Evolutionary conservation across 2,888 invertebrate genomes (phyloP), one percentile per base, ranked within the genome.

Genomic region (Mesorhabditis spiculigera): DNA sequence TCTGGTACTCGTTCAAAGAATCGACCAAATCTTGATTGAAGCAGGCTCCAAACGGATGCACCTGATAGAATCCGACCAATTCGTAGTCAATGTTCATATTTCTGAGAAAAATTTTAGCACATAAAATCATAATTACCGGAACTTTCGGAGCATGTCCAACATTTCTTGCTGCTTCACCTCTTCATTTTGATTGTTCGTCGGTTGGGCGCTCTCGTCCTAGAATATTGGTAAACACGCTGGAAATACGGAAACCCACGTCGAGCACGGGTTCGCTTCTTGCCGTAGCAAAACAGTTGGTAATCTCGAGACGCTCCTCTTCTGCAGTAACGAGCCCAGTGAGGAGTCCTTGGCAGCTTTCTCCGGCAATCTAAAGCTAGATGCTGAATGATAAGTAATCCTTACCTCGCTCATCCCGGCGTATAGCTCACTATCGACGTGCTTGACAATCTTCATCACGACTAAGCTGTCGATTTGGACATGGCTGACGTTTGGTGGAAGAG

Each of bases 1-100:
- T 94, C 88, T 98, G 98, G 86, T 98, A 98, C 86, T 95, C 95
- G 87, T 93, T 96, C 88, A 98, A 96, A 0, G 96, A 96, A 87
- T 97, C 95, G 66, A 98, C 88, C 61, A 98, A 89, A 0, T 95
- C 93, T 85, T 78, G 90, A 84, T 93, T 95, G 80, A 98, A 89
- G 87, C 95, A 97, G 86, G 95, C 95, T 41, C 97, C 97, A 71
- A 95, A 95, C 87, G 95, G 95, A 13, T 96, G 87, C 5, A 84
- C 82, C 50, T 98, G 97, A 87, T 99, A 98, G 95, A 97, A 99
- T 78, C 98, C 98, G 67, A 99, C 97, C 44, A 85, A 72, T 67
- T 86, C 83, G 76, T 86, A 86, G 70, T 86, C 86, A 64, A 86
- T 82, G 75, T 85, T 86, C 84, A 86, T 85, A n/a, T 79, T 78